A percentile compares a stretch with the other conserved stretches of the same genome.
Evolutionary conservation across 2,113 vertebrate genomes (phyloP).

Genomic region (Bubo blakistoni): DNA sequence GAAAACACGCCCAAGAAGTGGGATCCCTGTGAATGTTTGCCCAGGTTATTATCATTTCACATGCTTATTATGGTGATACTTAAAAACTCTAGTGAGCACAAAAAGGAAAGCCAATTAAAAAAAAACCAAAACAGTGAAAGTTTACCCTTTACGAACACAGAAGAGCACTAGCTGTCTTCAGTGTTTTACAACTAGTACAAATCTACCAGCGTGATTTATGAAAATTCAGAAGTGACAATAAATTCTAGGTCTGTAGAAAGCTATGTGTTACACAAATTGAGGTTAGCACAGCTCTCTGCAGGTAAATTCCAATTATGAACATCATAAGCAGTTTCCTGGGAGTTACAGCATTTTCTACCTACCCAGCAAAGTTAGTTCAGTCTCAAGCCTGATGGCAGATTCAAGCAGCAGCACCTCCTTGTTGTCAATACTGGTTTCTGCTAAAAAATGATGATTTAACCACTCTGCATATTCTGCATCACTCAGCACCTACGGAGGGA

Average conservation of each 20-base stretch:
- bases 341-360: constrained; percentile 5
- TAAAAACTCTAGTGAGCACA: not conserved
- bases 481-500: constrained; percentile 76
- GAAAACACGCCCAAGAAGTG: not conserved
- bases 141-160: not conserved
- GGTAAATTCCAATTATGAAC: not conserved
- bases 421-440: constrained; percentile 91
- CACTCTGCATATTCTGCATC: constrained; percentile 86
- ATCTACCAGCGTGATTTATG: not conserved
- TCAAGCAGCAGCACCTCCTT: constrained; percentile 86
- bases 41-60: not conserved
- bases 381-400: constrained; percentile 86
- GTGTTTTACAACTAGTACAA: not conserved
- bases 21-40: not conserved
- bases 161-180: not conserved
- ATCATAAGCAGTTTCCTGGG: not conserved
- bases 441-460: constrained; percentile 81
- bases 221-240: not conserved
- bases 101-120: not conserved
- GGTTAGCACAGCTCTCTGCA: not conserved
- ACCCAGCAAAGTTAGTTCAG: constrained; percentile 87
- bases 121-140: not conserved
- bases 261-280: not conserved
- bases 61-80: not conserved
- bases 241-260: not conserved